Conservation (phyloP, 2,888 invertebrate genomes). For the Eretmocerus hayati region DNA sequence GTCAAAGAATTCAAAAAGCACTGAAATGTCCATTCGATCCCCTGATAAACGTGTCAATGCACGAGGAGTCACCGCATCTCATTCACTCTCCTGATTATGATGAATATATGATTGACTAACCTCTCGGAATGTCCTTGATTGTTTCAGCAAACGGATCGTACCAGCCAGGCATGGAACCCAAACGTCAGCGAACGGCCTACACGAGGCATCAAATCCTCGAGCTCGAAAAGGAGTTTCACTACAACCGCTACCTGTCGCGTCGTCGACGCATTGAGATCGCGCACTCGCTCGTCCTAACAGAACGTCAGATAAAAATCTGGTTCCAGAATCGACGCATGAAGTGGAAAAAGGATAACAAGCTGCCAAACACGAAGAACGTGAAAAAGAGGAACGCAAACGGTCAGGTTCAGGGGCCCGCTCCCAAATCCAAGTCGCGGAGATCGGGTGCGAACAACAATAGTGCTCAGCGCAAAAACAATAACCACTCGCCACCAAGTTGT, state of each 20-base stretch:
- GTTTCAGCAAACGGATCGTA: conserved; percentile 74
- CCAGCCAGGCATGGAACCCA: conserved; percentile 91
- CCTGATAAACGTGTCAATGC: too few relatives aligned
- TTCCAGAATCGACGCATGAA: conserved; percentile 82
- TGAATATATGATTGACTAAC: too few relatives aligned
- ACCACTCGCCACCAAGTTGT: conserved; percentile 35
- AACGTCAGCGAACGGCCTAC: conserved; percentile 93
- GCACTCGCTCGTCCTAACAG: conserved; percentile 87
- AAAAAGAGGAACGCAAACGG: conserved; percentile 54
- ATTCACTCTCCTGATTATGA: too few relatives aligned
- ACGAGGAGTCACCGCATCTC: too few relatives aligned
- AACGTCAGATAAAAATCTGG: conserved; percentile 86
- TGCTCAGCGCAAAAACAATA: conserved; percentile 63
- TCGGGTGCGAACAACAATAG: conserved; percentile 41
- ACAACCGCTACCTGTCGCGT: conserved; percentile 92
- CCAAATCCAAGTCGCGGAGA: conserved; percentile 30
- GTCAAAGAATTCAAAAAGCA: too few relatives aligned
- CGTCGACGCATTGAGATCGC: conserved; percentile 95
- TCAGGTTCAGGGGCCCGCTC: conserved; percentile 31
- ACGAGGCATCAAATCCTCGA: conserved; percentile 96
- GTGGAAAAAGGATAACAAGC: conserved; percentile 82
- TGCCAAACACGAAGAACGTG: conserved; percentile 78
- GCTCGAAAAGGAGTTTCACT: conserved; percentile 96
- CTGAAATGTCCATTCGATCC: too few relatives aligned
- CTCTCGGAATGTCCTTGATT: neutral